Evolutionary conservation across 2,113 vertebrate species (phyloP), one percentile per base, ranked within the genome.

Genomic region (Ailurus styani): DNA sequence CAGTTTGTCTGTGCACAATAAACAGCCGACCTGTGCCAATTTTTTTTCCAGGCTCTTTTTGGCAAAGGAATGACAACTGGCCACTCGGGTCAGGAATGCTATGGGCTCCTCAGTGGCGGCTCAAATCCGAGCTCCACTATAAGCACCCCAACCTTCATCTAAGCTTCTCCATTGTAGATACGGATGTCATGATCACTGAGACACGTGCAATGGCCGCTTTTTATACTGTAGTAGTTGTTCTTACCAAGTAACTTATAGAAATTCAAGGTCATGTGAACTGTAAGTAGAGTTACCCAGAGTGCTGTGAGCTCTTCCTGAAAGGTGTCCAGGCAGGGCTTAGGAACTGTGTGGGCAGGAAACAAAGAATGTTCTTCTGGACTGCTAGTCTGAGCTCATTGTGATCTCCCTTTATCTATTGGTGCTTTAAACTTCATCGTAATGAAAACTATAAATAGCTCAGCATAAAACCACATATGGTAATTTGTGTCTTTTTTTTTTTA

Each of bases 1-100:
- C 55, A 87, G 85, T 86, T 94, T 93, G 85, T 96, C 91, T 83
- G 42, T 54, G 40, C 29, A 84, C 85, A 87, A 23, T 96, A 73
- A 97, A 87, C 57, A 95, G 54, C 62, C 2, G 3, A 72, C 54
- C 29, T 62, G 45, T 91, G 90, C 93, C 97, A 95, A 0, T 23
- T 93, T 95, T 82, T 82, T 82, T 88, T 42, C 60, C 21, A 45
- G 77, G 29, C 64, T 85, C 34, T 84, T 87, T 54, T 55, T 96
- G 96, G n/a, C 89, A 68, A n/a, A 85, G 47, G 47, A 70, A 18
- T n/a, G 81, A 81, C 2, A 2, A 17, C 85, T 60, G 83, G 45
- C 72, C 3, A 6, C 68, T 66, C 14, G 75, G 29, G 50, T 57
- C 47, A 3, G 75, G 70, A 86, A 79, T 40, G 42, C 37, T 47